Evolutionary conservation across 2,888 invertebrate genomes (phyloP), one percentile per base, ranked within the genome.

Genomic region (Leistus spinibarbis): DNA sequence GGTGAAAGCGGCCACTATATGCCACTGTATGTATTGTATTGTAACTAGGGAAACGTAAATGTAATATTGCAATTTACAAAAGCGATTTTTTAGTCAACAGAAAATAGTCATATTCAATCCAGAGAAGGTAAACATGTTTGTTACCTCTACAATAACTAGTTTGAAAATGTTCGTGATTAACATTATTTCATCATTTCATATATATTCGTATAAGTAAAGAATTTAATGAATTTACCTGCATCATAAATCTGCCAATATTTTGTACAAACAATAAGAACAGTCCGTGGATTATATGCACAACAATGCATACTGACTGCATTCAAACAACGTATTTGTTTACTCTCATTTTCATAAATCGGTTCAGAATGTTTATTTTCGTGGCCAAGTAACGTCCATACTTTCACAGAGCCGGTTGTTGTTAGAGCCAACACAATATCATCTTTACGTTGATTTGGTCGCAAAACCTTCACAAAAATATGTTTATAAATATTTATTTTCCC

Each of bases 351-450:
- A 84, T 95, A 97, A 57, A 98, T 91, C 0, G 95, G 95, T 80
- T 95, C 95, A 0, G 93, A 92, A 81, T 93, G 92, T 80, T 95
- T 95, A 82, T 93, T 92, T 83, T 97, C 97, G 79, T 93, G 93
- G 1, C 96, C 96, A 53, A 94, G 88, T 2, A 98, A 88, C 0
- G 97, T 97, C 98, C 98, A 98, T 0, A 98, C 96, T 88, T 98
- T 98, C 0, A 98, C 97, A 70, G 96, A 96, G 0, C 98, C 98
- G 10, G 97, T 96, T 23, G 97, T 97, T 3, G 98, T 97, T 69
- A 98, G 91, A 1, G 97, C 98, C 79, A 99, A 87, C 0, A 98
- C 96, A 1, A 98, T 97, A 84, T 98, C 98, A 87, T 98, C 98
- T 89, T 94, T 93, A 53, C 92, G 89, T n/a, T 91, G 91, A 53